Conservation (phyloP, 2,888 invertebrate species). For the Sinohyriopsis cumingii region DNA sequence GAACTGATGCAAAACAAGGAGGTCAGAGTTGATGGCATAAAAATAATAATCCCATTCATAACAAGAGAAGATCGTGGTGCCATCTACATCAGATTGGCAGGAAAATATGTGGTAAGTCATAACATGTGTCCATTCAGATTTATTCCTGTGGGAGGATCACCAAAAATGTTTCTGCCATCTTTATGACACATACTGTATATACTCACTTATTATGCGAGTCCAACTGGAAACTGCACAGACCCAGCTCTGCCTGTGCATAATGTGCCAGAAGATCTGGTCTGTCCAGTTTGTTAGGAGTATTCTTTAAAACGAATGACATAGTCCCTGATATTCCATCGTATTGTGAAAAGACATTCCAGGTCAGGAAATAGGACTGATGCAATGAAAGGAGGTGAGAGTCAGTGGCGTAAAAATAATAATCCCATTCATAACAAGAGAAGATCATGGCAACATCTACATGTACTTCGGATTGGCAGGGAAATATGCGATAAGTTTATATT, state of each 20-base stretch:
- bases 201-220: no score
- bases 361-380: conserved; percentile 33
- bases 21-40: conserved; percentile 32
- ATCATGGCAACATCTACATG: conserved; percentile 3
- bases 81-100: conserved; percentile 14
- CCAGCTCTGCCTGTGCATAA: no score
- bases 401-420: conserved; percentile 26
- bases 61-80: conserved; percentile 4
- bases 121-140: no score
- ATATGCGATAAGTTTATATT: conserved; percentile 30
- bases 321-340: no score
- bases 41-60: conserved; percentile 27
- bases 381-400: conserved; percentile 28
- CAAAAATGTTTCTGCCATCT: no score
- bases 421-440: conserved; percentile 19
- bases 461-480: conserved; percentile 18
- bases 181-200: no score
- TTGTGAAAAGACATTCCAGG: no score
- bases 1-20: conserved; percentile 26
- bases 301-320: no score
- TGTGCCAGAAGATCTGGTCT: no score
- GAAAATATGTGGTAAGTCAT: conserved; percentile 36
- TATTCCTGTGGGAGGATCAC: no score
- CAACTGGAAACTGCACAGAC: no score
- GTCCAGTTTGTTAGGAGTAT: no score